A percentile compares a stretch with the other conserved stretches of the same genome.
These are phyloP conservation scores for Hydractinia symbiolongicarpus DNA, from an alignment of 30 jellyfish, hydroid and myxozoan genomes.

Conservation along the genomic window DNA sequence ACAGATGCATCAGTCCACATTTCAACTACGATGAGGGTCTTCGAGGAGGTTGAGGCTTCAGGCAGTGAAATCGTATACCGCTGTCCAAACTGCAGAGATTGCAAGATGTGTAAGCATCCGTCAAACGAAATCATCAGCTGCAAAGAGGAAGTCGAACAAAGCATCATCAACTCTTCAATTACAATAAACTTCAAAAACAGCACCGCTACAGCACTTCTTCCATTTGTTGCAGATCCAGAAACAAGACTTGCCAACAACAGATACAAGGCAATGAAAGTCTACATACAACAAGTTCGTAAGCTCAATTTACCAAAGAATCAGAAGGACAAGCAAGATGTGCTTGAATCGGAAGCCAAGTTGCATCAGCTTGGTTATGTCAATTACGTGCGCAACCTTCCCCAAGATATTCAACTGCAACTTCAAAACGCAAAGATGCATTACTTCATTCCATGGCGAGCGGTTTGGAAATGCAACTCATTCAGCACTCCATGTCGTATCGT, in stretches of 20 bases:
- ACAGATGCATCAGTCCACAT: background rate
- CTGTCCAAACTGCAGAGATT: constrained; percentile 4
- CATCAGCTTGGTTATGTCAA: constrained; percentile 2
- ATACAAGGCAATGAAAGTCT: constrained; percentile 1
- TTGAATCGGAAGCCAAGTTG: constrained; percentile 3
- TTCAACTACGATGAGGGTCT: constrained; percentile 2
- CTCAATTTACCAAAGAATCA: constrained; percentile 1
- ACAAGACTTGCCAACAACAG: constrained; percentile 11
- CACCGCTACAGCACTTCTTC: background rate
- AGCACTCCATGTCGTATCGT: too few species aligned
- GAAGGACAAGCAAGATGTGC: constrained; percentile 11
- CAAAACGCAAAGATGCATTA: constrained; percentile 9
- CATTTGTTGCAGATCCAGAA: background rate
- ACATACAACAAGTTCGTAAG: background rate
- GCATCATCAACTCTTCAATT: background rate
- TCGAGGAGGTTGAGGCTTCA: constrained; percentile 1
- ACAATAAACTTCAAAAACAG: background rate
- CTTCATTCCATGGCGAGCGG: constrained; percentile 4
- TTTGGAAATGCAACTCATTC: constrained; percentile 1
- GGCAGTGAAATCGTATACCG: constrained; percentile 3
- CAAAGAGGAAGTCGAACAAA: constrained; percentile 4
- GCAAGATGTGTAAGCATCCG: constrained; percentile 8
- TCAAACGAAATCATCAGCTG: constrained; percentile 1
- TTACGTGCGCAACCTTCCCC: constrained; percentile 13
- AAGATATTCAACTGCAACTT: background rate